Evolutionary conservation across 2,888 invertebrate genomes (phyloP).

Genomic region (Parnassius smintheus): DNA sequence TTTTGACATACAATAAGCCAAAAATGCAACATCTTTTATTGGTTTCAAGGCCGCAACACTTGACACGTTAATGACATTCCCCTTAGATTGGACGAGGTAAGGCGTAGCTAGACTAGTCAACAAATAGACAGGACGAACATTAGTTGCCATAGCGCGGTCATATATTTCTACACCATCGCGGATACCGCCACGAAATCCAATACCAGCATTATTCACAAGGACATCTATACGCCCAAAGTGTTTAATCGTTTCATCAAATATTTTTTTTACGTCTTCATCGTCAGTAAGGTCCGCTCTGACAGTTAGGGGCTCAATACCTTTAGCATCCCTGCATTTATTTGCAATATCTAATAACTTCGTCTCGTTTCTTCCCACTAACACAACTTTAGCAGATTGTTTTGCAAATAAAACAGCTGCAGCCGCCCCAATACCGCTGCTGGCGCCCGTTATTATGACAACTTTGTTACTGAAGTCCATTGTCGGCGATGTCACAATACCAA

Average conservation of each 20-base stretch:
- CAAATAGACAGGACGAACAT: conserved; percentile 88
- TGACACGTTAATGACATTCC: conserved; percentile 95
- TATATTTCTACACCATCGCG: conserved; percentile 91
- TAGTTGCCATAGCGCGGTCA: conserved; percentile 91
- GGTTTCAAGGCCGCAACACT: conserved; percentile 90
- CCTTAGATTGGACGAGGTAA: conserved; percentile 88
- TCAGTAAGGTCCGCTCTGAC: conserved; percentile 84
- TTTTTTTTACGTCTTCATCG: conserved; percentile 83
- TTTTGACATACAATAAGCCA: conserved; percentile 96
- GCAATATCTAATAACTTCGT: conserved; percentile 84
- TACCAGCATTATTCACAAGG: conserved; percentile 92
- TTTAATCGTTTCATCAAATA: conserved; percentile 84
- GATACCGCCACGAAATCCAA: conserved; percentile 87
- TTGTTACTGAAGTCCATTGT: conserved; percentile 82
- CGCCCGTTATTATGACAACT: conserved; percentile 84
- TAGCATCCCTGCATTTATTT: conserved; percentile 73
- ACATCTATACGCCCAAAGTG: conserved; percentile 87
- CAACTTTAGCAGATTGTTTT: conserved; percentile 83
- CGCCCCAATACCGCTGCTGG: conserved; percentile 88
- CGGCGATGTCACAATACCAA: conserved; percentile 25
- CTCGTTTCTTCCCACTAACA: conserved; percentile 85
- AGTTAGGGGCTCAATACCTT: conserved; percentile 75
- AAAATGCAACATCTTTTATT: conserved; percentile 82
- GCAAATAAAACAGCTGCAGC: conserved; percentile 85
- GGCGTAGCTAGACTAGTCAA: conserved; percentile 92